phyloP scores from a whole-genome alignment of 2,888 invertebrate species.

The Helobdella robusta region DNA sequence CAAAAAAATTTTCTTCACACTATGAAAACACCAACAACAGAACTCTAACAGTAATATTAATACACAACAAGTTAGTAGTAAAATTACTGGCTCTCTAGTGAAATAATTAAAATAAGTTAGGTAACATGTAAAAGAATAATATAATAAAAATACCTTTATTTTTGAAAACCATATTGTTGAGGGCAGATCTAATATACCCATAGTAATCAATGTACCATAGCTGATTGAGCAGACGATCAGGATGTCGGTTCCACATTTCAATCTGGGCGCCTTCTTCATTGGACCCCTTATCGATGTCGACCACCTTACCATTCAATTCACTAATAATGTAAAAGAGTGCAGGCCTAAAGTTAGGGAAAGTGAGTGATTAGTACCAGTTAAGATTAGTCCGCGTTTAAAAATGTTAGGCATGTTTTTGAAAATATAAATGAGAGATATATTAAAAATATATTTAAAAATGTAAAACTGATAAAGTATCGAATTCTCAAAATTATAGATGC shows the following conservation, averaged over 20 bases:
- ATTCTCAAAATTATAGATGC: no score
- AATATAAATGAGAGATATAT: no score
- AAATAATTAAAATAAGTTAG: background rate
- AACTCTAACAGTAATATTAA: background rate
- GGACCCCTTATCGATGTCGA: constrained; percentile 22
- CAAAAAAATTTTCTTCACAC: background rate
- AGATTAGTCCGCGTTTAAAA: no score
- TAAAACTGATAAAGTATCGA: no score
- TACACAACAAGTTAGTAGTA: background rate
- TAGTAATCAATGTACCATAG: constrained; percentile 30
- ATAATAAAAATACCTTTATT: constrained; percentile 19
- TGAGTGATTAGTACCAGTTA: no score
- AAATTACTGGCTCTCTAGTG: background rate
- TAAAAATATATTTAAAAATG: no score
- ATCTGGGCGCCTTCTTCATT: constrained; percentile 16
- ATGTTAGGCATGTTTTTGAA: no score
- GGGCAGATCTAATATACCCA: constrained; percentile 26
- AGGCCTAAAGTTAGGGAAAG: no score
- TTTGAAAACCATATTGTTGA: constrained; percentile 29
- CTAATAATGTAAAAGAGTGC: constrained; percentile 27
- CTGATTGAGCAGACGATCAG: constrained; percentile 22
- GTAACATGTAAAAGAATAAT: background rate
- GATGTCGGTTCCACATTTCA: constrained; percentile 20
- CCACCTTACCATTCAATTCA: constrained; percentile 26
- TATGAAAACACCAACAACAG: background rate